These are phyloP conservation scores for Tinamus major DNA, from an alignment of 2,797 vertebrate species.

Conservation along the genomic window DNA sequence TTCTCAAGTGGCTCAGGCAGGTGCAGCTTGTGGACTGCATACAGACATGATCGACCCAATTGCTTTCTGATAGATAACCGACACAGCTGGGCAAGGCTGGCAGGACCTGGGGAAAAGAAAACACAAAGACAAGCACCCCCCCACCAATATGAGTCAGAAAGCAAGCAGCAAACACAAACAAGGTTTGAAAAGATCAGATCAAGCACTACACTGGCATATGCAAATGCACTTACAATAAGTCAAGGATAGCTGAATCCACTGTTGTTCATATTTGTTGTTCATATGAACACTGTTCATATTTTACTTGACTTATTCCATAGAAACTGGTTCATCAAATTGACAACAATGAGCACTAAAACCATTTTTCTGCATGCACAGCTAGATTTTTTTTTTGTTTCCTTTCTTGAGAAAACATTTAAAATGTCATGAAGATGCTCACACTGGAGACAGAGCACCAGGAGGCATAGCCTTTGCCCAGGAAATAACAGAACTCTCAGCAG, in stretches of 20 bases:
- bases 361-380: not conserved
- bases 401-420: not conserved
- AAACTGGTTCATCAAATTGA: not conserved
- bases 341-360: not conserved
- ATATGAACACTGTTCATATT: too few species aligned
- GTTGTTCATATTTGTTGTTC: not conserved
- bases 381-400: not conserved
- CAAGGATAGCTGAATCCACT: not conserved
- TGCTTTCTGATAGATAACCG: conserved; percentile 85
- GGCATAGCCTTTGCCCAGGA: not conserved
- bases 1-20: conserved; percentile 86
- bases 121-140: not conserved
- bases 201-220: not conserved
- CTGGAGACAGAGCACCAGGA: not conserved
- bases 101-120: conserved; percentile 79
- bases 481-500: not conserved
- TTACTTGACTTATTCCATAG: not conserved
- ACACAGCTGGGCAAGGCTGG: conserved; percentile 87
- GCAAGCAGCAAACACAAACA: not conserved
- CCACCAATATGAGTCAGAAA: not conserved
- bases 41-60: conserved; percentile 84
- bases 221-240: not conserved
- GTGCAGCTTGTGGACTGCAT: conserved; percentile 78
- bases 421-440: not conserved
- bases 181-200: not conserved